Percentiles rank a stretch among this genome's conserved stretches.
phyloP scores from a whole-genome alignment of 1,140 invertebrate genomes.

The Brachionus asplanchnoidis region DNA sequence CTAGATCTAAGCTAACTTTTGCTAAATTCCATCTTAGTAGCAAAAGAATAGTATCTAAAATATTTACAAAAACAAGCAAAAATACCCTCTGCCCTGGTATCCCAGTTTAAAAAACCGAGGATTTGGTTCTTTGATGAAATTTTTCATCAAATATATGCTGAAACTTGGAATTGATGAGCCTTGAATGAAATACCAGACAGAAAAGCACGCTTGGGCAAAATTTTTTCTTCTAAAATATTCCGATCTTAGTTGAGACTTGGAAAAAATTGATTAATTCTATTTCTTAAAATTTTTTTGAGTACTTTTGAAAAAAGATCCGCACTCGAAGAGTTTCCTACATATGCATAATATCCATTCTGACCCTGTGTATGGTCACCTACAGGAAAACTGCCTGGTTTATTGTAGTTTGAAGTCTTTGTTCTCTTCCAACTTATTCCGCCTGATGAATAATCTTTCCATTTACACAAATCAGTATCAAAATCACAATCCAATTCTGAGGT shows the following conservation, averaged over 20 bases:
- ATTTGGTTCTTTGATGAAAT: not conserved
- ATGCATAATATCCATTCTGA: not conserved
- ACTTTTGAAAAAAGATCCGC: not conserved
- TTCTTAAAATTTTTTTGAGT: not conserved
- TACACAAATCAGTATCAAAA: not conserved
- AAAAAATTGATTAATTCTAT: not conserved
- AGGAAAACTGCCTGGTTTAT: not conserved
- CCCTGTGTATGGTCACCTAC: not conserved
- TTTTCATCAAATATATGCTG: not conserved
- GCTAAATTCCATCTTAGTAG: conserved; percentile 10
- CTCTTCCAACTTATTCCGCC: not conserved
- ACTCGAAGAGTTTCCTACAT: not conserved
- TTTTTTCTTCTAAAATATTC: not conserved
- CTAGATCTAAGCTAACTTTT: not conserved
- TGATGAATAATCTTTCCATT: not conserved
- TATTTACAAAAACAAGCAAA: not conserved
- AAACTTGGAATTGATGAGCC: not conserved
- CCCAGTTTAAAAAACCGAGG: not conserved
- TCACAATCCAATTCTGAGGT: conserved; percentile 13
- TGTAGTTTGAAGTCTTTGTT: not conserved
- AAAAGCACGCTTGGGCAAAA: not conserved
- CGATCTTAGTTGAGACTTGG: not conserved
- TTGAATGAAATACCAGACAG: conserved; percentile 34
- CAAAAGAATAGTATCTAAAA: not conserved
- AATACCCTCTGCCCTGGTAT: conserved; percentile 4